Percentiles rank a stretch among this genome's conserved stretches.
phyloP scores from a whole-genome alignment of 2,888 invertebrate species.

The Nephrocerus scutellatus region DNA sequence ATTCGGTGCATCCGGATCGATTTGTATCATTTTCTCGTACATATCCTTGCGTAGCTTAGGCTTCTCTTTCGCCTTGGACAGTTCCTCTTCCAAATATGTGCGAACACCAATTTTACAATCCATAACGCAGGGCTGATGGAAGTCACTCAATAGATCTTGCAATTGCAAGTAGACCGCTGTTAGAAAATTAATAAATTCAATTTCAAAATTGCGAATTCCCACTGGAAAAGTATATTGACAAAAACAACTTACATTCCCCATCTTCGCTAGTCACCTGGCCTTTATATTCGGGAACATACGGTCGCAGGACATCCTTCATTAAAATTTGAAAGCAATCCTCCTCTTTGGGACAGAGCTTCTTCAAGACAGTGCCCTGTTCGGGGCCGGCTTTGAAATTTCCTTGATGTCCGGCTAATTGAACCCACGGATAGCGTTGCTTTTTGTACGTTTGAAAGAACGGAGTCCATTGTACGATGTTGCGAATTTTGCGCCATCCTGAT shows the following conservation, averaged over 20 bases:
- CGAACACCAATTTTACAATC: conserved; percentile 94
- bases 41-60: conserved; percentile 89
- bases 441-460: conserved; percentile 96
- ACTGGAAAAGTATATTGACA: no score
- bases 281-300: conserved; percentile 89
- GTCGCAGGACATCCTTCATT: conserved; percentile 81
- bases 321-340: conserved; percentile 73
- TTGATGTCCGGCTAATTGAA: conserved; percentile 91
- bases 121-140: conserved; percentile 91
- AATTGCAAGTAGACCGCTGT: conserved; percentile 73
- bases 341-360: conserved; percentile 86
- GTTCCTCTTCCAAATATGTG: conserved; percentile 89
- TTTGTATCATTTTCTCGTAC: conserved; percentile 97
- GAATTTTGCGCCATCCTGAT: conserved; percentile 88
- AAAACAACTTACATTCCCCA: conserved; percentile 59
- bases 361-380: conserved; percentile 87
- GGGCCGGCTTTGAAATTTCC: conserved; percentile 92
- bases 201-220: no score
- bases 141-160: conserved; percentile 86
- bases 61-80: conserved; percentile 91
- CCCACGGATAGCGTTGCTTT: conserved; percentile 93
- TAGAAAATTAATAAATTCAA: no score
- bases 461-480: conserved; percentile 93
- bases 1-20: conserved; percentile 80
- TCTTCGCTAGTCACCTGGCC: conserved; percentile 76